These are phyloP conservation scores for Yasuhikotakia modesta DNA, from an alignment of 2,797 vertebrate species.

Conservation along the genomic window DNA sequence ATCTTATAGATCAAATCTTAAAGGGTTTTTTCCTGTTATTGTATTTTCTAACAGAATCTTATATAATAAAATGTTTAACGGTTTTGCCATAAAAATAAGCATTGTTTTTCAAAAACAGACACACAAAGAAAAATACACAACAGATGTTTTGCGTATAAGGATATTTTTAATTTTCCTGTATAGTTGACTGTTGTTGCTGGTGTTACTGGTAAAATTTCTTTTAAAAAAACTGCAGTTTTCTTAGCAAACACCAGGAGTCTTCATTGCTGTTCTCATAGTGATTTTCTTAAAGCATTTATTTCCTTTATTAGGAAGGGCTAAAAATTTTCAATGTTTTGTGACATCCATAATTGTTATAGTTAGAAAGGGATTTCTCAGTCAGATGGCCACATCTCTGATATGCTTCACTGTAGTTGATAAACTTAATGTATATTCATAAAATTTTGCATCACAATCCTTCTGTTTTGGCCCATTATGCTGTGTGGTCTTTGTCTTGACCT, in stretches of 20 bases:
- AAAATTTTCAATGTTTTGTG: background rate
- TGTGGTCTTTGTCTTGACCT: background rate
- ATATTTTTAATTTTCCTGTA: too few relatives aligned
- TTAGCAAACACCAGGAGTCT: background rate
- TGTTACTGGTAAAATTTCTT: background rate
- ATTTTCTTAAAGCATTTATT: background rate
- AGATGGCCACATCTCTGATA: background rate
- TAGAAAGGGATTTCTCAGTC: background rate
- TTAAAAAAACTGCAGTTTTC: background rate
- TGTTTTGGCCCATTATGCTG: constrained; percentile 3
- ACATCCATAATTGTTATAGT: background rate
- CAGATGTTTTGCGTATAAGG: too few relatives aligned
- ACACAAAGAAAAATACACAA: too few relatives aligned
- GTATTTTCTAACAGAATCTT: too few relatives aligned
- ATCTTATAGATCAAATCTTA: too few relatives aligned
- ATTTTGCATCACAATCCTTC: background rate
- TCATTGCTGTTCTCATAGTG: background rate
- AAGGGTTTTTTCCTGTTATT: too few relatives aligned
- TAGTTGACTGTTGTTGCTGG: too few relatives aligned
- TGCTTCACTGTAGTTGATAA: background rate
- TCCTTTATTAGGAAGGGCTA: background rate
- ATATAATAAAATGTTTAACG: too few relatives aligned
- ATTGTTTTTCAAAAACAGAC: too few relatives aligned
- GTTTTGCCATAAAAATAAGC: too few relatives aligned
- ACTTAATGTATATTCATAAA: background rate